Evolutionary conservation across 2,888 invertebrate species (phyloP).

Genomic region (Drosophila mimetica): DNA sequence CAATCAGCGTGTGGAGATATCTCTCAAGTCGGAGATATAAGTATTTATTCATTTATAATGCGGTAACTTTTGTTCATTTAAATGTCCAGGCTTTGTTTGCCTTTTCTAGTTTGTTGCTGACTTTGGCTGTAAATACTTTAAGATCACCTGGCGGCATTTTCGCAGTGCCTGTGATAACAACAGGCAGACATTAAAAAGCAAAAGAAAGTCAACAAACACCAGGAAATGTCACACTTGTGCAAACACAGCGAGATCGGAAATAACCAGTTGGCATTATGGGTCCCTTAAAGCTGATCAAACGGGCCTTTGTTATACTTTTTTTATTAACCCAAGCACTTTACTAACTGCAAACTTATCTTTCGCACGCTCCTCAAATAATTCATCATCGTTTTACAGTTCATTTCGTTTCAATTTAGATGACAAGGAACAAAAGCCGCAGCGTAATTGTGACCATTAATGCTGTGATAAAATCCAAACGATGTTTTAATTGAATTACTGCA

Average conservation of each 20-base stretch:
- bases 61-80: slow-evolving; percentile 24
- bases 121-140: slow-evolving; percentile 33
- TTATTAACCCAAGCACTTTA: slow-evolving; percentile 7
- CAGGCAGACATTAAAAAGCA: slow-evolving; percentile 12
- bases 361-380: slow-evolving; percentile 26
- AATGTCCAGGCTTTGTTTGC: slow-evolving; percentile 6
- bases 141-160: slow-evolving; percentile 33
- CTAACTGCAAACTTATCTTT: slow-evolving; percentile 18
- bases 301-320: slow-evolving; percentile 6
- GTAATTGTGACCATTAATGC: slow-evolving; percentile 39
- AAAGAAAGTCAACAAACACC: slow-evolving; percentile 12
- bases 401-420: slow-evolving; percentile 29
- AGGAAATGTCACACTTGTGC: slow-evolving; percentile 42
- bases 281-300: slow-evolving; percentile 15
- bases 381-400: slow-evolving; percentile 27
- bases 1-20: slow-evolving; percentile 5
- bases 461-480: slow-evolving; percentile 42
- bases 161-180: slow-evolving; percentile 27
- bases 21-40: background rate
- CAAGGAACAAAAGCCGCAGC: slow-evolving; percentile 20
- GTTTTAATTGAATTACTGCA: slow-evolving; percentile 53
- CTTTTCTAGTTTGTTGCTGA: slow-evolving; percentile 21
- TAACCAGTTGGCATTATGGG: slow-evolving; percentile 26
- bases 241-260: slow-evolving; percentile 33
- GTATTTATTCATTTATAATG: background rate